Base-by-base conservation (phyloP, 2,113 vertebrate genomes). In the Oreotrochilus melanogaster region DNA sequence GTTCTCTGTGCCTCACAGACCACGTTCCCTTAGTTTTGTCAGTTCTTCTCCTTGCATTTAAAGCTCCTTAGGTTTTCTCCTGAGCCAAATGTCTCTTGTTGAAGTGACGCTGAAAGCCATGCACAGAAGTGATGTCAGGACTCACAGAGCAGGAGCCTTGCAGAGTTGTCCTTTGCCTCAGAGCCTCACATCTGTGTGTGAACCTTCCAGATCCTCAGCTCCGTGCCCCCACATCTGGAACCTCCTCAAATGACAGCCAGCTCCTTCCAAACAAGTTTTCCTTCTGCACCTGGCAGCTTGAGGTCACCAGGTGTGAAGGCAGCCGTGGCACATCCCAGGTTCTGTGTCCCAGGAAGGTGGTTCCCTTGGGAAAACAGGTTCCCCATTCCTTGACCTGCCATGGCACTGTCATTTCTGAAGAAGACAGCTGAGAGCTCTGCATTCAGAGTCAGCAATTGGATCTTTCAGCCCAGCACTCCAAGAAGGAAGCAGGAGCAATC, bases 271-370 rank as follows among this genome's bases (percentile, higher is more conserved):
- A 47, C n/a, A 31, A 31, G 28, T 24, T 66, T 27, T 7, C 28
- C 30, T 15, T 53, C 37, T 31, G 33, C 53, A 35, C 54, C 54
- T 54, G 42, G 42, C 53, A 54, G 39, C 53, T 35, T 17, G 30
- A 35, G 33, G 25, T 69, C 42, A 17, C 18, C 0, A 2, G 2
- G 7, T 28, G 27, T 28, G 50, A 25, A 56, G 82, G 62, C 48
- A 75, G 43, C 62, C 1, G 0, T 56, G 4, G 18, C 56, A 18
- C 18, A 33, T 47, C 45, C 31, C 54, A 27, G 25, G 1, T 39
- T 37, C 48, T 10, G 10, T 50, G 42, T 35, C 78, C 45, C 37
- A 13, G 53, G 45, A 74, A 53, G 60, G 22, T 7, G 31, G 22
- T 45, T 66, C 53, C 31, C 47, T 81, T 27, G 18, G 70, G 33